Conservation (phyloP, 2,797 vertebrate genomes). For the Glossophaga mutica region DNA sequence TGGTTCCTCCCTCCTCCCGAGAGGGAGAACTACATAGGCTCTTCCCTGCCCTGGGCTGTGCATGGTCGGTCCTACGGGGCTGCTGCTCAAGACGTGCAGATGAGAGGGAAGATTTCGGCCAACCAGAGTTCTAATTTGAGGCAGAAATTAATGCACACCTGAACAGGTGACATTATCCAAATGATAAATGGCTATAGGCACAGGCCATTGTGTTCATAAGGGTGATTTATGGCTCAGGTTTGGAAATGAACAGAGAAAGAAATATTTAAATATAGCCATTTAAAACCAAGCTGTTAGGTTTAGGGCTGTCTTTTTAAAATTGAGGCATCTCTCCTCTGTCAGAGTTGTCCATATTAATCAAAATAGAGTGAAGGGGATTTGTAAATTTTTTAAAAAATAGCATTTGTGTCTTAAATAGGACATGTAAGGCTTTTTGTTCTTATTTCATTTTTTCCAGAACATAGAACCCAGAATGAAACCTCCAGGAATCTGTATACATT, state of each 20-base stretch:
- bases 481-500: conserved; percentile 31
- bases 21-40: background rate
- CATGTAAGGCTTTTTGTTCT: background rate
- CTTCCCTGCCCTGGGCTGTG: background rate
- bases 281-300: conserved; percentile 55
- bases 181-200: conserved; percentile 60
- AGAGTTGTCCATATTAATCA: conserved; percentile 53
- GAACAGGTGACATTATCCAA: conserved; percentile 76
- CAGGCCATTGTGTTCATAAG: conserved; percentile 50
- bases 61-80: background rate
- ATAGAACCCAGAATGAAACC: conserved; percentile 28
- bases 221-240: conserved; percentile 60
- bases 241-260: conserved; percentile 65
- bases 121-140: conserved; percentile 56
- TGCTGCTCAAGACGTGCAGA: background rate
- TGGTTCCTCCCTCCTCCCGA: background rate
- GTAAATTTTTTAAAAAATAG: background rate
- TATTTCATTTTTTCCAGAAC: conserved; percentile 21
- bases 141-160: conserved; percentile 72
- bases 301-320: conserved; percentile 60
- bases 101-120: conserved; percentile 5
- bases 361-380: background rate
- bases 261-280: conserved; percentile 66
- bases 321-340: conserved; percentile 55
- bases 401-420: conserved; percentile 24